A percentile compares a stretch with the other conserved stretches of the same genome.
Evolutionary conservation across 2,113 vertebrate species (phyloP).

Genomic region (Columba livia): DNA sequence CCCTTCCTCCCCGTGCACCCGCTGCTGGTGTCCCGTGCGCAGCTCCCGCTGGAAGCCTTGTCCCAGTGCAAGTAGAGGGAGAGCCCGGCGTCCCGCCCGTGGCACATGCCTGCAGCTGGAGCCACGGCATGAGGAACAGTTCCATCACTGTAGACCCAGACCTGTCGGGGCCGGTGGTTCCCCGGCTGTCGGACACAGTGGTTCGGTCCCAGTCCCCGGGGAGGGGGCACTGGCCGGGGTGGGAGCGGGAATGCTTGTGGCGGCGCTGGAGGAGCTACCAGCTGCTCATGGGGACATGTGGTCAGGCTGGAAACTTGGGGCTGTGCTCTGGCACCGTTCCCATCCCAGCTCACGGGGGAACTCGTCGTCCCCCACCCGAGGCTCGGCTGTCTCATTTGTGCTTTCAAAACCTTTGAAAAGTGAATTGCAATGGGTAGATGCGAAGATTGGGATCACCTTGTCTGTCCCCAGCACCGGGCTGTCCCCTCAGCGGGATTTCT

Average conservation of each 20-base stretch:
- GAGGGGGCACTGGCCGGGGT: background rate
- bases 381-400: background rate
- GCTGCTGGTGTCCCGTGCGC: background rate
- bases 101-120: background rate
- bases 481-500: background rate
- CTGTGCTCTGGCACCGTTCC: background rate
- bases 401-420: background rate
- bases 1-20: background rate
- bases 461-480: background rate
- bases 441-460: background rate
- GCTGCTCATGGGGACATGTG: background rate
- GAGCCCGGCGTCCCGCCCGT: background rate
- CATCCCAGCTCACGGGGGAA: background rate
- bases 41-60: background rate
- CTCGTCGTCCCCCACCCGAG: too few relatives aligned
- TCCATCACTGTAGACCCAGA: background rate
- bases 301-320: background rate
- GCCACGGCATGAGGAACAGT: rapidly evolving
- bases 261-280: background rate
- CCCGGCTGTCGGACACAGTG: rapidly evolving
- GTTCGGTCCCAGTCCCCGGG: too few relatives aligned
- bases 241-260: too few relatives aligned
- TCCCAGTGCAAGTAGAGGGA: background rate
- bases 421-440: rapidly evolving
- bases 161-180: too few relatives aligned